phyloP scores from a whole-genome alignment of 2,888 invertebrate species.

The Pammene aurita region DNA sequence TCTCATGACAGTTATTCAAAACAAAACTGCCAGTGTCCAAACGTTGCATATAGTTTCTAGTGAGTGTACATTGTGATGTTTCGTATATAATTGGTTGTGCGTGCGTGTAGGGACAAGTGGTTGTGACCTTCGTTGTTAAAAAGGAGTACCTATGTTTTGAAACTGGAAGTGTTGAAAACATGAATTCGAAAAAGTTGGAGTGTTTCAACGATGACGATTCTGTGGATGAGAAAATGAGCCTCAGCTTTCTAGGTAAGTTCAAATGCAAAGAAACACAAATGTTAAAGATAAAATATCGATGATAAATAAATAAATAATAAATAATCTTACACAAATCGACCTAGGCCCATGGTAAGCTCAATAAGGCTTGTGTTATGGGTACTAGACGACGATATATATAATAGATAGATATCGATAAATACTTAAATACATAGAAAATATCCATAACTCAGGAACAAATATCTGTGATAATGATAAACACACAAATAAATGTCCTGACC shows the following conservation, averaged over 20 bases:
- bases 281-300: background rate
- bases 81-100: slow-evolving; percentile 46
- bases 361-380: too few species aligned
- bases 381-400: too few species aligned
- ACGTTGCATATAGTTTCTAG: slow-evolving; percentile 46
- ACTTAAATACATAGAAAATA: too few species aligned
- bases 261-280: slow-evolving; percentile 23
- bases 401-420: too few species aligned
- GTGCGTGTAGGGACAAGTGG: slow-evolving; percentile 71
- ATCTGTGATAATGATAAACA: too few species aligned
- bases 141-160: slow-evolving; percentile 54
- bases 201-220: slow-evolving; percentile 76
- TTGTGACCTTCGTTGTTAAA: slow-evolving; percentile 69
- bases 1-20: slow-evolving; percentile 53
- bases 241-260: slow-evolving; percentile 79
- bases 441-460: too few species aligned
- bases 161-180: slow-evolving; percentile 64
- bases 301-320: too few species aligned
- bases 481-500: too few species aligned
- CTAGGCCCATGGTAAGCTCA: too few species aligned
- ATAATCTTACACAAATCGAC: too few species aligned
- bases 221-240: slow-evolving; percentile 76
- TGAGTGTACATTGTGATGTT: slow-evolving; percentile 48
- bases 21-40: slow-evolving; percentile 49
- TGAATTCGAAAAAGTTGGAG: slow-evolving; percentile 82